Base-by-base conservation (phyloP, 1,140 invertebrate species). In the Drosophila subobscura region DNA sequence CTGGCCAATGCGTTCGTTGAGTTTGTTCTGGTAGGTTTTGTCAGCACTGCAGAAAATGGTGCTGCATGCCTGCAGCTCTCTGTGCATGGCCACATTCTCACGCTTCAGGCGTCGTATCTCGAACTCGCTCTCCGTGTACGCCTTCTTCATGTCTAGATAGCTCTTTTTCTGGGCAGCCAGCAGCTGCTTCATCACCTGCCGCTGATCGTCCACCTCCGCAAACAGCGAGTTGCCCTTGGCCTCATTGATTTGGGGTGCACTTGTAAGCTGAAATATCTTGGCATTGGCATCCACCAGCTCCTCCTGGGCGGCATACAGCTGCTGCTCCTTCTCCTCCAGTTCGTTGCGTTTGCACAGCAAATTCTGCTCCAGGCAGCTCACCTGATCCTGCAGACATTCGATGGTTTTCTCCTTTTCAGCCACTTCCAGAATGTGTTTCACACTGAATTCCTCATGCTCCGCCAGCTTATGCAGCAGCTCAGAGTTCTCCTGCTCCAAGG, bases 151-250 rank as follows among this genome's bases (percentile, higher is more conserved):
- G 49, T 92, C 86, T 3, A 76, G 8, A 58, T 92, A 93, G 57
- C 88, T 91, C 22, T 73, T 88, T 58, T 92, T 91, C 59, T 93
- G 85, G 1, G 40, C 50, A 7, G 89, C 91, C 73, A 93, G 84
- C 51, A 92, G 70, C 14, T 89, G 77, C 44, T 91, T 72, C 71
- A 92, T 83, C 23, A 84, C 86, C 45, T 92, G 91, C 7, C 93
- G 90, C 58, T 92, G 92, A 72, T 93, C 93, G 63, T 93, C 93
- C 0, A 93, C 92, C 68, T 93, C 93, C 5, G 93, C 93, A 50
- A 93, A 93, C 22, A 93, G 54, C 0, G 93, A 93, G 76, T 93
- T 93, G 0, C 93, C 93, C 90, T 91, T 91, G 52, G 79, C 84
- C 50, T 91, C 91, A 73, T 75, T 77, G 14, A 75, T 58, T 41